phyloP scores from a whole-genome alignment of 2,113 vertebrate genomes.

The Mobula birostris region DNA sequence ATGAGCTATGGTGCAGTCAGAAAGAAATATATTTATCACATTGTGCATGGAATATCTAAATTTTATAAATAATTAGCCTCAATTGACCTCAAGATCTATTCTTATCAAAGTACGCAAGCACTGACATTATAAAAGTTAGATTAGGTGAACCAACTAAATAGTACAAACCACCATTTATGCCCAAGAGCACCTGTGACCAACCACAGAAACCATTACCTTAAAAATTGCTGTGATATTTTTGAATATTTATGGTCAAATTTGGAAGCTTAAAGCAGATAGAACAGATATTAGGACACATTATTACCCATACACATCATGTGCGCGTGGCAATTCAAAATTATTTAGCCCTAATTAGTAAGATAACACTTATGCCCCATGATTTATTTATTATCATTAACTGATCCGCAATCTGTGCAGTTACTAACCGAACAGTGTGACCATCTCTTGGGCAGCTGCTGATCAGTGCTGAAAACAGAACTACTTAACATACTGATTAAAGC shows the following conservation, averaged over 20 bases:
- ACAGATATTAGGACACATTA: background rate
- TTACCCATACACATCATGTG: background rate
- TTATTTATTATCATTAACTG: background rate
- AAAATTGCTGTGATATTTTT: background rate
- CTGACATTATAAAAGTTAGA: background rate
- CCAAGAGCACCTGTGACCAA: background rate
- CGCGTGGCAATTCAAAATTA: background rate
- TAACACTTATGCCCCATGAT: background rate
- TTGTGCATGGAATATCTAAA: background rate
- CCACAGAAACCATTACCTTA: background rate
- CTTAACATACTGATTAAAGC: background rate
- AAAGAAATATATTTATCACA: background rate
- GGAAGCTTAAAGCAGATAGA: background rate
- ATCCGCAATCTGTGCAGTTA: background rate
- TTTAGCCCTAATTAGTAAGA: background rate
- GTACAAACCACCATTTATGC: too few species aligned
- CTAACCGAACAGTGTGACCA: background rate
- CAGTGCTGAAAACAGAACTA: background rate
- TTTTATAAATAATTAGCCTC: constrained; percentile 27
- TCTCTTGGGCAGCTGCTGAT: background rate
- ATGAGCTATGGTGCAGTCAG: background rate
- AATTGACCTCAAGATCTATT: background rate
- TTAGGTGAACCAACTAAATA: background rate
- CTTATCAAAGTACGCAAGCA: background rate
- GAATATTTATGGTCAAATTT: background rate